A percentile compares a stretch with the other conserved stretches of the same genome.
Conservation (phyloP, 2,888 invertebrate species). For the Apomyelois bistriatella region DNA sequence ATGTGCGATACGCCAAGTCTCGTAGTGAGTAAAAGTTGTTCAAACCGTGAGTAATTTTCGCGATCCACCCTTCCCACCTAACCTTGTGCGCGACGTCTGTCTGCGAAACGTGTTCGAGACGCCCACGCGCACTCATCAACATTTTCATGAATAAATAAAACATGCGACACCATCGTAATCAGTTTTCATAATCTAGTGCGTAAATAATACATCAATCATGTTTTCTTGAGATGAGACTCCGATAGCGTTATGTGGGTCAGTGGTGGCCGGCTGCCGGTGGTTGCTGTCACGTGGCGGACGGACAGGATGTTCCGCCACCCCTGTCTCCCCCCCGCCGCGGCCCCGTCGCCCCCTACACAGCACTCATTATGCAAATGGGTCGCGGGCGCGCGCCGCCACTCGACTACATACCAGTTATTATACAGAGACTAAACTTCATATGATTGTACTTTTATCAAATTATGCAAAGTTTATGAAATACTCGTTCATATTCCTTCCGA, state of each 20-base stretch:
- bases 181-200: constrained; percentile 7
- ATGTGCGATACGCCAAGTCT: not conserved
- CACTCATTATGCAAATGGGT: constrained; percentile 65
- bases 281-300: constrained; percentile 8
- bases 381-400: constrained; percentile 32
- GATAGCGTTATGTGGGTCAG: constrained; percentile 5
- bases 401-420: not conserved
- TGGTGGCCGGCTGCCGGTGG: constrained; percentile 3
- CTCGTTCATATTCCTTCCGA: no score
- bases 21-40: not conserved
- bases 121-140: not conserved
- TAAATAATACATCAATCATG: constrained; percentile 6
- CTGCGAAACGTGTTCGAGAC: constrained; percentile 11
- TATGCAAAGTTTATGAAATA: not conserved
- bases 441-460: not conserved
- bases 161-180: not conserved
- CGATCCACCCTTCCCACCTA: not conserved
- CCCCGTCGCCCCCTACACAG: constrained; percentile 30
- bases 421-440: not conserved
- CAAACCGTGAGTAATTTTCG: not conserved
- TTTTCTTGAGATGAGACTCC: constrained; percentile 7
- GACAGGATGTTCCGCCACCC: constrained; percentile 2
- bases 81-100: not conserved
- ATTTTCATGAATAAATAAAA: constrained; percentile 8
- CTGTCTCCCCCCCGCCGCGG: constrained; percentile 24